These are phyloP conservation scores for Sapajus apella DNA, from an alignment of 2,113 vertebrate genomes.

Conservation along the genomic window DNA sequence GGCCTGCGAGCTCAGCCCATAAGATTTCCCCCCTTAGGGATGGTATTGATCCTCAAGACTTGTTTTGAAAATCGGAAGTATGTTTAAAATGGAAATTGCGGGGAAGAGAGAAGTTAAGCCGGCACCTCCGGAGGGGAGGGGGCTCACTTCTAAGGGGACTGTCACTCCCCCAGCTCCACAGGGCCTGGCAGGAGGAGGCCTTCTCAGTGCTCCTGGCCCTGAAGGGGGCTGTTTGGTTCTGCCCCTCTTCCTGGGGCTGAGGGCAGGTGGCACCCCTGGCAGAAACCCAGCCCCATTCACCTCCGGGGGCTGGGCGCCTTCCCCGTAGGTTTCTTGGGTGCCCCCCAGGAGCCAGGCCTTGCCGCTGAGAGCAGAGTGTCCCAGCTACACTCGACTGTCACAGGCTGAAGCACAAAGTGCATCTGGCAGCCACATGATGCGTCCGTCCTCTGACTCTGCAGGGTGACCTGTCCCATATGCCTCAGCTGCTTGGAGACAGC, in stretches of 20 bases:
- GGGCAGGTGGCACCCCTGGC: neutral
- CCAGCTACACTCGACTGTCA: neutral
- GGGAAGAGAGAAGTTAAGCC: neutral
- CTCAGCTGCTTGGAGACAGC: neutral
- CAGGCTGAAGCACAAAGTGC: neutral
- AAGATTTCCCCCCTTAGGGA: too few species aligned
- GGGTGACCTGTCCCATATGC: neutral
- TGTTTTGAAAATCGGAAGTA: neutral
- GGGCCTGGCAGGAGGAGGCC: fast-evolving
- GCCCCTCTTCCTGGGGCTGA: neutral
- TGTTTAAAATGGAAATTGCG: neutral
- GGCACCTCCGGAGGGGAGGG: neutral
- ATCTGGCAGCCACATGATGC: fast-evolving
- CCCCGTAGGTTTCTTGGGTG: too few species aligned
- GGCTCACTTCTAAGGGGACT: fast-evolving
- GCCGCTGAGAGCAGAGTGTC: neutral
- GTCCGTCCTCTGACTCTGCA: fast-evolving
- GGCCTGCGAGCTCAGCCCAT: too few species aligned
- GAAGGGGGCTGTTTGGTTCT: neutral
- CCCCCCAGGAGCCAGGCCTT: fast-evolving
- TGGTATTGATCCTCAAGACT: neutral
- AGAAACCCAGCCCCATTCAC: neutral
- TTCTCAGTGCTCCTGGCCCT: neutral
- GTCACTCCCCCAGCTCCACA: too few species aligned
- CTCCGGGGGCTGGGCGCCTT: neutral